Base-by-base conservation (phyloP, 2,113 vertebrate species). In the Hemichromis elongatus region DNA sequence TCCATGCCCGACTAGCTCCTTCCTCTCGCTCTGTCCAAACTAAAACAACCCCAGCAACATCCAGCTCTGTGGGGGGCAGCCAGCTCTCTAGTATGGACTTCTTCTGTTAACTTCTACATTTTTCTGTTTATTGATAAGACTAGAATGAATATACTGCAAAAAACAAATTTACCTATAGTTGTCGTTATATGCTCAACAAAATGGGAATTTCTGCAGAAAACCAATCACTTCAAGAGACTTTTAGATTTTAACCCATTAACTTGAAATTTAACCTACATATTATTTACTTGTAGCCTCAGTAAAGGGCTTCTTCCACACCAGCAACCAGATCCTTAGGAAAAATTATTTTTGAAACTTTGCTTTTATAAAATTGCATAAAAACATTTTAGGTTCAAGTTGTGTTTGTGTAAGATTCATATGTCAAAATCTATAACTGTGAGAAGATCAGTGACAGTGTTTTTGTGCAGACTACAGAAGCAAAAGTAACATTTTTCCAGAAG, bases 1-100 rank as follows among this genome's bases (percentile, higher is more conserved):
- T 99, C 93, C 98, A 99, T 88, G 96, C 98, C 53, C 97, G 98
- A 4, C 93, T 98, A 77, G 94, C 96, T 91, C 97, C 97, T 87
- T 92, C 96, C 79, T 96, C 98, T 75, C 97, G 97, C 61, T 97
- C 97, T 0, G 95, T 97, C 6, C 90, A 97, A 81, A 96, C 97
- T 92, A 98, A 98, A 96, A 95, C 94, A 78, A 92, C 96, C 57
- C 95, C 97, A 52, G 53, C 96, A 84, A 86, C 95, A 37, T 89
- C 96, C 13, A 88, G 83, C 88, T 89, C 92, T 77, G 86, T 78
- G 26, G 45, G 66, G 1, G 77, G 91, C 59, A 97, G 59, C 89
- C 96, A 97, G 81, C 96, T 99, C 78, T 96, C 98, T 47, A 98
- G 99, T 99, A 97, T 45, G 93, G 80, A 40, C 13, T 4, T 3